These are phyloP conservation scores for Oceanodroma leucorhoa DNA, from an alignment of 2,797 vertebrate genomes.

Conservation along the genomic window DNA sequence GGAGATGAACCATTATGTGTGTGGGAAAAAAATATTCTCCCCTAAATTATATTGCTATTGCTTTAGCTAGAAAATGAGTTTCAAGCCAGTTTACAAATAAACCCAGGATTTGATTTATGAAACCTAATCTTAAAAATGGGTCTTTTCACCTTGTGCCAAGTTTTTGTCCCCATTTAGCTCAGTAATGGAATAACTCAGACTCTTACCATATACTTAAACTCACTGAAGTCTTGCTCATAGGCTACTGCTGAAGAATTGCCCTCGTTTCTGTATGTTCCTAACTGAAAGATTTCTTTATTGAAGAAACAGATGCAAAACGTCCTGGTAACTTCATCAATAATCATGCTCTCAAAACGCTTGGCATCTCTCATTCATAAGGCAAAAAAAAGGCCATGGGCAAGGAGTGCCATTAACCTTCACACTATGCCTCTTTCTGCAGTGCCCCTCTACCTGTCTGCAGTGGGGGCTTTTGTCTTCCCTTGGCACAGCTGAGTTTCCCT, in stretches of 20 bases:
- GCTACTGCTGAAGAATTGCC: neutral
- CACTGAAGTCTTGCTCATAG: neutral
- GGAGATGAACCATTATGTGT: neutral
- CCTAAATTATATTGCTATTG: neutral
- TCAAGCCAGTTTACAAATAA: neutral
- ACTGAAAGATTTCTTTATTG: neutral
- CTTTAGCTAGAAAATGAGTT: neutral
- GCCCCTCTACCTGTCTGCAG: neutral
- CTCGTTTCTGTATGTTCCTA: neutral
- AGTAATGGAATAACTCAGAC: neutral
- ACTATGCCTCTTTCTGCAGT: neutral
- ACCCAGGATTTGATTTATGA: neutral
- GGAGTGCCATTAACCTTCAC: neutral
- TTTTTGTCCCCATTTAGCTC: neutral
- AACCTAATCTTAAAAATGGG: neutral
- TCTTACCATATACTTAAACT: neutral
- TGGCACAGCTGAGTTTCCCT: neutral
- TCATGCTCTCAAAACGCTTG: neutral
- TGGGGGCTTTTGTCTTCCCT: neutral
- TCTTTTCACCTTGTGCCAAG: neutral
- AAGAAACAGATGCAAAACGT: neutral
- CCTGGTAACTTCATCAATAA: neutral
- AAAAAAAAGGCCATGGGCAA: neutral
- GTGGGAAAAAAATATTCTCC: neutral
- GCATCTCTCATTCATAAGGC: neutral